Percentiles rank a stretch among this genome's conserved stretches.
Evolutionary conservation across 2,888 invertebrate genomes (phyloP).

Genomic region (Eupithecia subumbrata): DNA sequence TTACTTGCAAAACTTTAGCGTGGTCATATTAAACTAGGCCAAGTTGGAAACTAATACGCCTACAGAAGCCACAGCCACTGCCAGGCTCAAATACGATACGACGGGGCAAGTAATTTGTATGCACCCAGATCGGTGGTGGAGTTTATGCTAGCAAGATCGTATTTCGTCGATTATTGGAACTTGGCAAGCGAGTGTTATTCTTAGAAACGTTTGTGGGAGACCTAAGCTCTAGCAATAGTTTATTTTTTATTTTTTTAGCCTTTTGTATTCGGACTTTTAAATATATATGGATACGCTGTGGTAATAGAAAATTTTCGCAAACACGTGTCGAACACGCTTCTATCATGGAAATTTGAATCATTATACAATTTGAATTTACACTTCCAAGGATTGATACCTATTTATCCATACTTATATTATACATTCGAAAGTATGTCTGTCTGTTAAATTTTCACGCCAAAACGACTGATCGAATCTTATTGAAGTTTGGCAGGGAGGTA

Average conservation of each 20-base stretch:
- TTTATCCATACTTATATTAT: too few relatives aligned
- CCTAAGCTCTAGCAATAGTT: neutral
- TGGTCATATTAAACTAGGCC: neutral
- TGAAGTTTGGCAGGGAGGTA: too few relatives aligned
- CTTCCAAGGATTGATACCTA: too few relatives aligned
- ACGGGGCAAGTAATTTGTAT: neutral
- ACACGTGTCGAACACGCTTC: neutral
- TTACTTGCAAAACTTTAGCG: neutral
- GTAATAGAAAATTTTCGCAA: neutral
- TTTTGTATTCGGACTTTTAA: too few relatives aligned
- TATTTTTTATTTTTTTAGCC: too few relatives aligned
- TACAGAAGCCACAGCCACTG: neutral
- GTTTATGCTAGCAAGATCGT: neutral
- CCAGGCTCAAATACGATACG: neutral
- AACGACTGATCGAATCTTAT: too few relatives aligned
- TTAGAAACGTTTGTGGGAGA: neutral
- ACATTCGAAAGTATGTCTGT: too few relatives aligned
- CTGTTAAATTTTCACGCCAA: too few relatives aligned
- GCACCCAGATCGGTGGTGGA: neutral
- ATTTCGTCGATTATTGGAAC: neutral
- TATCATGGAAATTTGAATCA: neutral
- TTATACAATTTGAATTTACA: too few relatives aligned
- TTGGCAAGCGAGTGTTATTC: neutral
- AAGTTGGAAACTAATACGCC: slow-evolving; percentile 1
- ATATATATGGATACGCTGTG: neutral